Percentiles rank a stretch among this genome's conserved stretches.
Conservation (phyloP, 2,797 vertebrate species). For the Iguana delicatissima region DNA sequence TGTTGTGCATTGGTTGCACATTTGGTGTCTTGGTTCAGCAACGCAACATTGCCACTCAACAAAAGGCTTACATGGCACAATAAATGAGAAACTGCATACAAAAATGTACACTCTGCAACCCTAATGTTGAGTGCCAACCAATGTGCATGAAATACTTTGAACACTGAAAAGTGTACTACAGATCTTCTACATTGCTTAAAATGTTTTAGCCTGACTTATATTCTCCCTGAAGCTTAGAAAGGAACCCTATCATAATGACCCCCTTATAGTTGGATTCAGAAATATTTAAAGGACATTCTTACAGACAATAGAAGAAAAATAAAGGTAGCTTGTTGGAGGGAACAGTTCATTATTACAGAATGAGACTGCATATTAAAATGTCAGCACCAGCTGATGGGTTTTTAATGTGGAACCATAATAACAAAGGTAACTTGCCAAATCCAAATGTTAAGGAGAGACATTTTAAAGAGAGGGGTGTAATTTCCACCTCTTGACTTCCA, state of each 20-base stretch:
- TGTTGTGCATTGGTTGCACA: no score
- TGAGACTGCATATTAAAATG: slow-evolving; percentile 39
- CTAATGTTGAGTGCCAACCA: background rate
- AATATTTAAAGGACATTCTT: slow-evolving; percentile 15
- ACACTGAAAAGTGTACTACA: background rate
- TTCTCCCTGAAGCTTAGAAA: slow-evolving; percentile 1
- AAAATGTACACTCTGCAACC: no score
- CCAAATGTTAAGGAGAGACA: slow-evolving; percentile 11
- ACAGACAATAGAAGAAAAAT: slow-evolving; percentile 13
- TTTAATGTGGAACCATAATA: slow-evolving; percentile 37
- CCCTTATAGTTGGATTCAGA: background rate
- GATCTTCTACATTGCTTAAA: background rate
- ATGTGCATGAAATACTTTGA: background rate
- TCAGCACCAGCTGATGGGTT: slow-evolving; percentile 31
- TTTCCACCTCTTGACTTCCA: slow-evolving; percentile 27
- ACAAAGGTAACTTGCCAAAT: slow-evolving; percentile 23
- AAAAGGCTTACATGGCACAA: no score
- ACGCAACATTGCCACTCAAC: no score
- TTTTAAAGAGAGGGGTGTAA: slow-evolving; percentile 7
- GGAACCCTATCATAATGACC: slow-evolving; percentile 19
- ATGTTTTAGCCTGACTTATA: background rate
- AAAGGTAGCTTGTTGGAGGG: background rate
- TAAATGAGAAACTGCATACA: no score
- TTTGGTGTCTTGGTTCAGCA: no score
- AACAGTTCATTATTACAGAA: slow-evolving; percentile 37